phyloP scores from a whole-genome alignment of 1,140 invertebrate genomes.

The Rhyacophila brunnea region DNA sequence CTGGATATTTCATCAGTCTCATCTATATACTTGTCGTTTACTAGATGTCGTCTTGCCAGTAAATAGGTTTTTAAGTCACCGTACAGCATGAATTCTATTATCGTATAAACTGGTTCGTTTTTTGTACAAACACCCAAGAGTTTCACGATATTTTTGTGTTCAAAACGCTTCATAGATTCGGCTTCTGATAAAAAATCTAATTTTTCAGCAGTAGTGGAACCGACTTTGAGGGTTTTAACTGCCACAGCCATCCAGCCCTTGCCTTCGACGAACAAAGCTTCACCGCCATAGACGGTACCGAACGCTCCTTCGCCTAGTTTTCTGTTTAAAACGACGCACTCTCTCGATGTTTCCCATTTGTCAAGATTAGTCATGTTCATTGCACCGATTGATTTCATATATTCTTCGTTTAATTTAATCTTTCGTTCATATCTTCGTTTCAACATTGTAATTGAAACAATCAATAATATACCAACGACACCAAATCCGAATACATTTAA shows the following conservation, averaged over 20 bases:
- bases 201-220: constrained; percentile 81
- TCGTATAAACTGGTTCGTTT: constrained; percentile 81
- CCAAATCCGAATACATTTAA: constrained; percentile 69
- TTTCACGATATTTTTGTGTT: constrained; percentile 87
- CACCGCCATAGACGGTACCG: constrained; percentile 84
- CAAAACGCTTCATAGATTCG: constrained; percentile 88
- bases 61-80: constrained; percentile 89
- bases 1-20: constrained; percentile 75
- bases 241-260: constrained; percentile 84
- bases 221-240: constrained; percentile 86
- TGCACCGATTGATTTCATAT: constrained; percentile 69
- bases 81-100: constrained; percentile 94
- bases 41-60: constrained; percentile 77
- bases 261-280: constrained; percentile 66
- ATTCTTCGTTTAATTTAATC: constrained; percentile 65
- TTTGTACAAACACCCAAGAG: constrained; percentile 83
- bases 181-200: constrained; percentile 92
- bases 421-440: constrained; percentile 76
- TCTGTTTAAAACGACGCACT: constrained; percentile 86
- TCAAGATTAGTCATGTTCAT: constrained; percentile 61
- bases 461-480: constrained; percentile 59
- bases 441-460: constrained; percentile 65
- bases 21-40: constrained; percentile 66
- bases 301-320: constrained; percentile 88
- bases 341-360: constrained; percentile 83